A percentile compares a stretch with the other conserved stretches of the same genome.
These are phyloP conservation scores for Bombus haemorrhoidalis DNA, from an alignment of 1,140 invertebrate genomes.

Conservation along the genomic window DNA sequence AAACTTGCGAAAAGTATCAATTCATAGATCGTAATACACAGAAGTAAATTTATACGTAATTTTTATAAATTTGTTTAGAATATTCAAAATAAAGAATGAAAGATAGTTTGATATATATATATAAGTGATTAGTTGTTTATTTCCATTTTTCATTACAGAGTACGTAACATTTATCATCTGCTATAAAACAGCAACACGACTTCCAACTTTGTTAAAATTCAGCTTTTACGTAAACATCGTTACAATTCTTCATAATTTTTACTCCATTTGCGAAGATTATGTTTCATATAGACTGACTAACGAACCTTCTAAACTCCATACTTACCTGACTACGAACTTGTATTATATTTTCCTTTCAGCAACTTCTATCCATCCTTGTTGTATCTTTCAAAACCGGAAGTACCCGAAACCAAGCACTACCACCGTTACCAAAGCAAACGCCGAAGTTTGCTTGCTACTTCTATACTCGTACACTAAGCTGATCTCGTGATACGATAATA, in stretches of 20 bases:
- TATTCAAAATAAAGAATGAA: too few species aligned
- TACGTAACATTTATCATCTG: neutral
- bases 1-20: too few species aligned
- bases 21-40: too few species aligned
- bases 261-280: neutral
- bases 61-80: too few species aligned
- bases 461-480: neutral
- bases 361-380: neutral
- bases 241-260: constrained; percentile 4
- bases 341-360: neutral
- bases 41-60: too few species aligned
- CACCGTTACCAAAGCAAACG: neutral
- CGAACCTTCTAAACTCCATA: neutral
- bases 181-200: neutral
- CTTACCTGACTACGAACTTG: neutral
- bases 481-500: too few species aligned
- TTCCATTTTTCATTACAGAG: neutral
- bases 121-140: too few species aligned
- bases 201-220: neutral
- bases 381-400: neutral
- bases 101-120: too few species aligned
- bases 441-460: neutral
- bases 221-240: neutral
- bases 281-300: neutral
- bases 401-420: neutral